phyloP scores from a whole-genome alignment of 2,113 vertebrate species.

The Bungarus multicinctus region DNA sequence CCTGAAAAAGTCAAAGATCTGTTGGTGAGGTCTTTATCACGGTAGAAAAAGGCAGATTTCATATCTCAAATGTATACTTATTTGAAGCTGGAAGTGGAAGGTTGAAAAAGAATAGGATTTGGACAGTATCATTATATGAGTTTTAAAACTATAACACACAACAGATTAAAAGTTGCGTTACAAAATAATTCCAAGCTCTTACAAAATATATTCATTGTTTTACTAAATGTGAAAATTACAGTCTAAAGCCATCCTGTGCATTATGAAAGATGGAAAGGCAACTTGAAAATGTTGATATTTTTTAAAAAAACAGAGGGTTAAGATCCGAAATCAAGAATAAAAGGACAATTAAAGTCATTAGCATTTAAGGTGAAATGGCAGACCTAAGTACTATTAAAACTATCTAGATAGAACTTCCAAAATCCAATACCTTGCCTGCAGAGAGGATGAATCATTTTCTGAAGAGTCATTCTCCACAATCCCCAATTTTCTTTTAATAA shows the following conservation, averaged over 20 bases:
- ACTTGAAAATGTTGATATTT: background rate
- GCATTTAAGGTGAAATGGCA: background rate
- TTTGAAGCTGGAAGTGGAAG: constrained; percentile 11
- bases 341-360: background rate
- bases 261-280: background rate
- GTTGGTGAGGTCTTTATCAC: background rate
- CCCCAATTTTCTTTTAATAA: background rate
- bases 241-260: background rate
- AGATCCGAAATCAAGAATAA: background rate
- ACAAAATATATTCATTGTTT: too few relatives aligned
- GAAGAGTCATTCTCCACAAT: background rate
- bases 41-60: background rate
- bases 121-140: background rate
- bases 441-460: background rate
- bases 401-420: background rate
- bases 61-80: constrained; percentile 4
- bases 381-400: background rate
- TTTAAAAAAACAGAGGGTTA: background rate
- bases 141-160: background rate
- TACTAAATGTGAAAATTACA: background rate
- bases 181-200: background rate
- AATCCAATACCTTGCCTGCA: background rate
- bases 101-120: background rate
- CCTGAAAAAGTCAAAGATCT: background rate
- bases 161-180: background rate